phyloP scores from a whole-genome alignment of 2,797 vertebrate genomes.

The Apogon talboti region DNA sequence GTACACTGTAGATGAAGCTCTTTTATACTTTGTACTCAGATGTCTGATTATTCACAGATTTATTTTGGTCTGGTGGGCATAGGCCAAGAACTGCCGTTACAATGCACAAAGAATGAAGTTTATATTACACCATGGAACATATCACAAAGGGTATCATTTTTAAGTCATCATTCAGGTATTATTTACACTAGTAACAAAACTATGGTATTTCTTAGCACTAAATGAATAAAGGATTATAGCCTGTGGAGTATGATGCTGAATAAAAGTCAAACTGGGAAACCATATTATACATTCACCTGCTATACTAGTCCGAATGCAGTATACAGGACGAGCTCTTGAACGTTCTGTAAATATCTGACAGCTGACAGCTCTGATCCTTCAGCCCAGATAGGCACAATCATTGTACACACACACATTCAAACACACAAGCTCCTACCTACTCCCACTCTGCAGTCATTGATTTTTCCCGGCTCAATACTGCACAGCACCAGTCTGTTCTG shows the following conservation, averaged over 20 bases:
- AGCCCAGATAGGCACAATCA: slow-evolving; percentile 50
- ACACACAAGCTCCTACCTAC: slow-evolving; percentile 46
- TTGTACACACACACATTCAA: slow-evolving; percentile 6
- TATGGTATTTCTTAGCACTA: neutral
- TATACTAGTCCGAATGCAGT: slow-evolving; percentile 1
- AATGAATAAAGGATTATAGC: neutral
- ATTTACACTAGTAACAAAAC: too few relatives aligned
- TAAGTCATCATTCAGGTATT: too few relatives aligned
- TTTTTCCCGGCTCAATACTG: slow-evolving; percentile 79
- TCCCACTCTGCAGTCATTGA: slow-evolving; percentile 81
- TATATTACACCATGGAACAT: too few relatives aligned
- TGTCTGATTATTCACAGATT: neutral
- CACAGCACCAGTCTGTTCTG: slow-evolving; percentile 80
- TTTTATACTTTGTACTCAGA: too few relatives aligned
- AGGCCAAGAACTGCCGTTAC: neutral
- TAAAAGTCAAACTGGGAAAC: neutral
- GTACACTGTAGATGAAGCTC: too few relatives aligned
- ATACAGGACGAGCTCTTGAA: slow-evolving; percentile 32
- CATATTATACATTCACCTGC: neutral
- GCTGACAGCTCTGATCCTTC: slow-evolving; percentile 58
- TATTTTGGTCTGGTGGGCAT: neutral
- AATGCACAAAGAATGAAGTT: too few relatives aligned
- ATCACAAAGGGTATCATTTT: too few relatives aligned
- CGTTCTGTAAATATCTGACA: slow-evolving; percentile 63
- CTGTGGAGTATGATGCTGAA: neutral